Evolutionary conservation across 64 coral and sea anemone species (phyloP), one percentile per base, ranked within the genome.

Genomic region (Stichodactyla mertensii): DNA sequence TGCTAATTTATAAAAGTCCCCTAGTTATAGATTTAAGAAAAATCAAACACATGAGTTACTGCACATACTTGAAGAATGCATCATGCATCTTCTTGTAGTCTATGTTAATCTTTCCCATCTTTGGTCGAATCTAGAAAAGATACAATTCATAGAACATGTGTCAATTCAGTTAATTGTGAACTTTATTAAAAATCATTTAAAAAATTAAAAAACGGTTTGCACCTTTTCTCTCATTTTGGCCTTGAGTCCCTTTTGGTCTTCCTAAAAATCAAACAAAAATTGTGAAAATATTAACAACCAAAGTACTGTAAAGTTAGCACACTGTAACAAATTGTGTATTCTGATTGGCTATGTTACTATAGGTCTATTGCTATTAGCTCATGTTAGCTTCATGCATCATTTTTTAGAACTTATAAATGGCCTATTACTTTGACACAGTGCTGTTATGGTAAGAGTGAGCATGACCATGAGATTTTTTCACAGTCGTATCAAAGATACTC

Each of bases 141-240:
- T n/a, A 66, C 8, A n/a, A 66, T 66, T 8, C 62, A 66, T 66
- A n/a, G 22, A 66, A 66, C 19, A 66, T 66, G 18, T n/a, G 19
- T 45, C 36, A 45, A 45, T 45, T 45, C 36, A 45, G 36, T 45
- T 45, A 45, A 45, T 2, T 45, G 36, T 45, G 36, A 45, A 3
- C 56, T 58, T 31, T 0, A 14, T 19, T 66, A 5, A n/a, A n/a
- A 66, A 66, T n/a, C 62, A 66, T 7, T 6, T n/a, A n/a, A 66
- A 6, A 66, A 6, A 6, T 66, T 66, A 18, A 66, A 7, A 8
- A 22, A n/a, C 23, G 16, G 4, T 74, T 74, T 74, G 2, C 88
- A 99, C 97, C 90, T 99, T 99, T 82, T 95, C 97, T 83, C 97
- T 91, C 97, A 99, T 99, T 86, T 99, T 99, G 55, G 97, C 97